phyloP scores from a whole-genome alignment of 1,140 invertebrate species.

The Apocrypta bakeri region DNA sequence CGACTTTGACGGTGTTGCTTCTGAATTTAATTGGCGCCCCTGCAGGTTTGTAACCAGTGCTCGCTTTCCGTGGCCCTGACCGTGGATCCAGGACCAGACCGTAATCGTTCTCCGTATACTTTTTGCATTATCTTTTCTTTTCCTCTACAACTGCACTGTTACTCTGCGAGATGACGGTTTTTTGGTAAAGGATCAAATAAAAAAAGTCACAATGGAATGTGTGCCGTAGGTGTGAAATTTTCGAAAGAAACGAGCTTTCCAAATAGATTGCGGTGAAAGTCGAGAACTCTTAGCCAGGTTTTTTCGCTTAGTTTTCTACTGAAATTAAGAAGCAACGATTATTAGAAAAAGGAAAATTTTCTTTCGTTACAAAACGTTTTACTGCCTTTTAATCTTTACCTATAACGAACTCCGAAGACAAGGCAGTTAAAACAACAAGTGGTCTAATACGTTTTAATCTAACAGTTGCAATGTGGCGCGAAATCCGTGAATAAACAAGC shows the following conservation, averaged over 20 bases:
- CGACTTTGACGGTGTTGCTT: not conserved
- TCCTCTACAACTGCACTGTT: too few relatives aligned
- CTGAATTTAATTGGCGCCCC: conserved; percentile 23
- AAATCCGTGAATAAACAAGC: not conserved
- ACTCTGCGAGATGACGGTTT: not conserved
- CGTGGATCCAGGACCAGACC: not conserved
- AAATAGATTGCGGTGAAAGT: not conserved
- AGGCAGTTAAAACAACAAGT: not conserved
- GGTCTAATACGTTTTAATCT: too few relatives aligned
- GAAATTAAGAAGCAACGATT: not conserved
- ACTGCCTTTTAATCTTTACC: too few relatives aligned
- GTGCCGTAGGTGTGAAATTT: not conserved
- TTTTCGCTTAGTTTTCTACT: too few relatives aligned
- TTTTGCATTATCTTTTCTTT: not conserved
- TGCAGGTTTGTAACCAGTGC: not conserved
- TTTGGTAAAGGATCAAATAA: too few relatives aligned
- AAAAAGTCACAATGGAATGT: too few relatives aligned
- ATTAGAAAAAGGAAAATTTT: not conserved
- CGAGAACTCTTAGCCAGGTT: too few relatives aligned
- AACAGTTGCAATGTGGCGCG: not conserved
- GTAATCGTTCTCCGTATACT: too few relatives aligned
- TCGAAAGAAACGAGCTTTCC: not conserved
- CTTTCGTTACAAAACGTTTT: not conserved
- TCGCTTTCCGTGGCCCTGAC: conserved; percentile 5
- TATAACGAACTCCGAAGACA: too few relatives aligned